Percentiles rank a stretch among this genome's conserved stretches.
These are phyloP conservation scores for Genyomyrus donnyi DNA, from an alignment of 2,113 vertebrate species.

Conservation along the genomic window DNA sequence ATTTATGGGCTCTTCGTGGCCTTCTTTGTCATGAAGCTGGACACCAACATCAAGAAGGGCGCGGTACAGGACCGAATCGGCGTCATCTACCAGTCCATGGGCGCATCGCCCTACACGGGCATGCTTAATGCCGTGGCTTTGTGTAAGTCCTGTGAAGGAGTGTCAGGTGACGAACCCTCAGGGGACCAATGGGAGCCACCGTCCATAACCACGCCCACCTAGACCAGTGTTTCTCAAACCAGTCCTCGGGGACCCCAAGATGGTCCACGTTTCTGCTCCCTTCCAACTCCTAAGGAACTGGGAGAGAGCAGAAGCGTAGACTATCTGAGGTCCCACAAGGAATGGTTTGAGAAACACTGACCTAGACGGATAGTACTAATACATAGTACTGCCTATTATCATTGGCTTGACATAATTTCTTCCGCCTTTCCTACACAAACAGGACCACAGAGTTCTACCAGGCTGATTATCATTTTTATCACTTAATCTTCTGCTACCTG, in stretches of 20 bases:
- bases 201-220: background rate
- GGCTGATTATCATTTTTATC: background rate
- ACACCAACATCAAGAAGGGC: constrained; percentile 64
- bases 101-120: constrained; percentile 79
- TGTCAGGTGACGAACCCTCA: background rate
- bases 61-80: constrained; percentile 86
- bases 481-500: background rate
- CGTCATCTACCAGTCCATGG: constrained; percentile 81
- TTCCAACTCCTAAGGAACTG: too few relatives aligned
- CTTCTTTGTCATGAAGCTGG: constrained; percentile 76
- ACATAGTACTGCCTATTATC: background rate
- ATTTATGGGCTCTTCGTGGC: constrained; percentile 78
- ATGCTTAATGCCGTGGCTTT: constrained; percentile 86
- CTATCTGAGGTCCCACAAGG: too few relatives aligned
- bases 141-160: constrained; percentile 66
- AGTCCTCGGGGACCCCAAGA: too few relatives aligned
- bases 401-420: background rate
- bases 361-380: background rate
- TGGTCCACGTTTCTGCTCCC: too few relatives aligned
- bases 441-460: background rate
- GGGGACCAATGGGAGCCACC: background rate
- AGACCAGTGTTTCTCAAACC: too few relatives aligned
- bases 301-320: too few relatives aligned
- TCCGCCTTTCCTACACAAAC: background rate
- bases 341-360: too few relatives aligned